Conservation (phyloP, 2,113 vertebrate genomes). For the Tachuris rubrigastra region DNA sequence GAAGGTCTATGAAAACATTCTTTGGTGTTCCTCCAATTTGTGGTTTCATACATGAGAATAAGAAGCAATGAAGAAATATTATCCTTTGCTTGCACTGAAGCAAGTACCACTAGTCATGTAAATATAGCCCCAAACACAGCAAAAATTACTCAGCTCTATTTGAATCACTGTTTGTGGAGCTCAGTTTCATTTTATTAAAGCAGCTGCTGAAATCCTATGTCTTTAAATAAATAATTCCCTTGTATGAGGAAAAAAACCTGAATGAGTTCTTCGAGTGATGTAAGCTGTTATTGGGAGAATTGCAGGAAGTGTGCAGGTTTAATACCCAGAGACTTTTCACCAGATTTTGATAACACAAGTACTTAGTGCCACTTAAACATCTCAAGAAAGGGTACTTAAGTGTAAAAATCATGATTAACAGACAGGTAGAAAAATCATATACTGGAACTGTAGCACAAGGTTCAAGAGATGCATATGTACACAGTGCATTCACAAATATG, state of each 20-base stretch:
- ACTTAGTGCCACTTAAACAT: neutral
- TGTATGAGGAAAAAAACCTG: neutral
- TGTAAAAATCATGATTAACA: neutral
- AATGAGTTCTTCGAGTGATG: neutral
- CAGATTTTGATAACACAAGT: neutral
- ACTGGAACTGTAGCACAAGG: neutral
- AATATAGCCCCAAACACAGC: neutral
- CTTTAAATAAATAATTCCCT: neutral
- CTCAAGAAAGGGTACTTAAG: neutral
- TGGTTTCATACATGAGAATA: constrained; percentile 38
- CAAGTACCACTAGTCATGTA: neutral
- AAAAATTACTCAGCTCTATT: neutral
- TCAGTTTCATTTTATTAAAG: neutral
- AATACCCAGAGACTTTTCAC: neutral
- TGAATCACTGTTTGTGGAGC: neutral
- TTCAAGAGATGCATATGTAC: neutral
- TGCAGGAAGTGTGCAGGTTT: neutral
- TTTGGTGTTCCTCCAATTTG: constrained; percentile 45
- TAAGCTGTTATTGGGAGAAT: neutral
- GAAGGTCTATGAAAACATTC: constrained; percentile 9
- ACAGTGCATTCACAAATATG: neutral
- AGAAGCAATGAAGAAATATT: constrained; percentile 38
- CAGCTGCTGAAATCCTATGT: neutral
- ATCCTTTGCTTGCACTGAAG: neutral
- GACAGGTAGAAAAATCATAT: neutral